Conservation (phyloP, 37 sponge, comb jelly and placozoan species). For the Hormiphora californensis region DNA sequence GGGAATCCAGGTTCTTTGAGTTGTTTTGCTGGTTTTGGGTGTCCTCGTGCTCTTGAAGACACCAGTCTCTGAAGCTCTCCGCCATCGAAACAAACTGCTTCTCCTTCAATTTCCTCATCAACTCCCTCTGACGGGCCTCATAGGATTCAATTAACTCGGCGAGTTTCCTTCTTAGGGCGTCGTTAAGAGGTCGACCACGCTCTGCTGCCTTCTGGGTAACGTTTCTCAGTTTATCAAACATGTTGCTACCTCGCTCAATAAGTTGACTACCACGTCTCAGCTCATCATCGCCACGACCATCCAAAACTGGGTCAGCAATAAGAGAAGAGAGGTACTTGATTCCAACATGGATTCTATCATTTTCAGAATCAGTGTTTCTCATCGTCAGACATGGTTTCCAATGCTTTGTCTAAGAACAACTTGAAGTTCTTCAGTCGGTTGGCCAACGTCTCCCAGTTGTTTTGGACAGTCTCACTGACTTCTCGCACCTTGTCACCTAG, state of each 20-base stretch:
- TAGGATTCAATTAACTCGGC: background rate
- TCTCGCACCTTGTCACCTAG: background rate
- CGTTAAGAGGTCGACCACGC: background rate
- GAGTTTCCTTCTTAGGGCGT: background rate
- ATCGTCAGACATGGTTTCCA: background rate
- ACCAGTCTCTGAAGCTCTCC: background rate
- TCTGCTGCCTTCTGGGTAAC: background rate
- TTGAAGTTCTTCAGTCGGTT: background rate
- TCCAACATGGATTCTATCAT: background rate
- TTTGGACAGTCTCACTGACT: background rate
- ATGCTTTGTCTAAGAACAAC: background rate
- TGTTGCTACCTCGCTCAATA: background rate
- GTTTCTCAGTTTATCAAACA: background rate
- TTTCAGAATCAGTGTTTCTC: too few species aligned
- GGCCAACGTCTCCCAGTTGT: background rate
- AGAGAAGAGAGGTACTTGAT: background rate
- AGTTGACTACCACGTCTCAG: background rate
- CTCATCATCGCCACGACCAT: background rate
- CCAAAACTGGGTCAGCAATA: background rate
- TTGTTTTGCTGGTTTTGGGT: background rate
- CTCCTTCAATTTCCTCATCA: background rate
- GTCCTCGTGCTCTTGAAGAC: background rate
- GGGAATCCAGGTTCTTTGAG: background rate
- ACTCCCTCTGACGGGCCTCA: background rate
- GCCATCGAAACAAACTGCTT: background rate